These are phyloP conservation scores for Calliphora vomitoria DNA, from an alignment of 2,888 invertebrate genomes.

Conservation along the genomic window DNA sequence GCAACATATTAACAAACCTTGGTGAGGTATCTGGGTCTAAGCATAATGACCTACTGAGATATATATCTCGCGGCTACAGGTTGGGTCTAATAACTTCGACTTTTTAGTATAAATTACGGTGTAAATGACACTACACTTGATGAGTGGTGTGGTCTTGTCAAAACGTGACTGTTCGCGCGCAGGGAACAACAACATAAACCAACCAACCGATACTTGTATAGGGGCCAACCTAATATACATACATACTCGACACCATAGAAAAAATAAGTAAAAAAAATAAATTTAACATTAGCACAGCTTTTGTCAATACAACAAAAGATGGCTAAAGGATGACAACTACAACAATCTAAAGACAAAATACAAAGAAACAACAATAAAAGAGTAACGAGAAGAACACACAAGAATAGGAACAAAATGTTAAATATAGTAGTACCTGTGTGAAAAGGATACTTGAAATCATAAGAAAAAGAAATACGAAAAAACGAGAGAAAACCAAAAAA, in stretches of 20 bases:
- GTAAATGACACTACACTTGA: no score
- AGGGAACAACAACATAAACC: no score
- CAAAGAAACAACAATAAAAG: constrained; percentile 49
- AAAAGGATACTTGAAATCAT: constrained; percentile 70
- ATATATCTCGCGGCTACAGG: no score
- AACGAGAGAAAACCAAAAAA: constrained; percentile 10
- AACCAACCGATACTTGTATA: no score
- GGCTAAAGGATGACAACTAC: constrained; percentile 54
- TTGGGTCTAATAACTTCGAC: no score
- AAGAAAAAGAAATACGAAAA: constrained; percentile 57
- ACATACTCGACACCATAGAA: constrained; percentile 7
- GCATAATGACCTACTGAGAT: no score
- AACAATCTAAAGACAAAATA: constrained; percentile 43
- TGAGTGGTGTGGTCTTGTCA: no score
- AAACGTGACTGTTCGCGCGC: no score
- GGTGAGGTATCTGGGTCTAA: no score
- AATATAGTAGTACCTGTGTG: constrained; percentile 68
- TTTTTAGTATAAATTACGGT: no score
- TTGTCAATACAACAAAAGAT: constrained; percentile 68
- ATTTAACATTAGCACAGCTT: constrained; percentile 76
- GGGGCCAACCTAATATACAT: no score
- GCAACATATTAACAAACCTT: no score
- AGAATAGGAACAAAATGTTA: constrained; percentile 51
- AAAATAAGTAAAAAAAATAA: background rate
- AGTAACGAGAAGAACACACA: constrained; percentile 31